Base-by-base conservation (phyloP, 1,140 invertebrate species). In the Drosophila sproati region DNA sequence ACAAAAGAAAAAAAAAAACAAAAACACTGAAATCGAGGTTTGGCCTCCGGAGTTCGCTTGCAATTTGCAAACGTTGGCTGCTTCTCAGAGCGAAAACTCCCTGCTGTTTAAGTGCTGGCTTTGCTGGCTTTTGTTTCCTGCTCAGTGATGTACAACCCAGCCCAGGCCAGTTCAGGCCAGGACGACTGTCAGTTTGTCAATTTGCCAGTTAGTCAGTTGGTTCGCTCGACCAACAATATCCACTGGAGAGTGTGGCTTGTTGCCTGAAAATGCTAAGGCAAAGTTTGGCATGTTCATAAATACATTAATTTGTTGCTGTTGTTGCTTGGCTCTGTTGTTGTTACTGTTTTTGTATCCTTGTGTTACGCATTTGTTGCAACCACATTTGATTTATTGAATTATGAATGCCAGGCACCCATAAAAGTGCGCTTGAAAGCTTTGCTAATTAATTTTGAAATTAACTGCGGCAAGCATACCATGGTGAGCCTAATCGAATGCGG, bases 361-460 rank as follows among this genome's bases (percentile, higher is more conserved):
- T 61, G 41, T 60, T 75, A 54, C 45, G 69, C 60, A 70, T 51
- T 72, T 54, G 80, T 43, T 67, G 79, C 83, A 79, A 78, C 82
- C 80, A 76, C 82, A 82, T 86, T 88, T 86, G 82, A 86, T 86
- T 87, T 87, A 87, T 87, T 83, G 85, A 87, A 87, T 87, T 87
- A 89, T 77, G 77, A 77, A 78, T 80, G 68, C 73, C 77, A 66
- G 48, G 80, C 87, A 66, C 73, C 80, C 85, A 83, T 80, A 80
- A 89, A 89, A 83, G 85, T 77, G 74, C 45, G 80, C 80, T 54
- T 74, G 77, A 83, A 83, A 80, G 85, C 83, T 66, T 80, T 63
- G 62, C 56, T 83, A 88, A 89, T 88, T 88, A 89, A 88, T 89
- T 88, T 89, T 60, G 70, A 83, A 80, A 88, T 88, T 88, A 89